These are phyloP conservation scores for Ctenopoma kingsleyae DNA, from an alignment of 2,797 vertebrate genomes.

Conservation along the genomic window DNA sequence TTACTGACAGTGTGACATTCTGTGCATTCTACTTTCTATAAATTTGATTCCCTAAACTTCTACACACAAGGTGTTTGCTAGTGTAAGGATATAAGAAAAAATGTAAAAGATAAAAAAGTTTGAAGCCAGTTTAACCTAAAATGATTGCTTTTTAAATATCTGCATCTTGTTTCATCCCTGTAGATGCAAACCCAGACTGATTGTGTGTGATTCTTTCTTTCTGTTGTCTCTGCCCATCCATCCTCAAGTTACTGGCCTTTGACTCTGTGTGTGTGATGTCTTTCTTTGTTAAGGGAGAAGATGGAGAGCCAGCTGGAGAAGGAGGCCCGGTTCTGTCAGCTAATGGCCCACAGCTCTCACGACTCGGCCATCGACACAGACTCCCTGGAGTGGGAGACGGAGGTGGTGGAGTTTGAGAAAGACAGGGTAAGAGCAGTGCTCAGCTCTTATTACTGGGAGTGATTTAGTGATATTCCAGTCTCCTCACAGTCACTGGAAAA, in stretches of 20 bases:
- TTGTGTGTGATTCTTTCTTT: slow-evolving; percentile 2
- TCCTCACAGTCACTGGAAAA: slow-evolving; percentile 18
- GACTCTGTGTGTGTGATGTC: slow-evolving; percentile 50
- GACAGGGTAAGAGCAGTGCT: slow-evolving; percentile 87
- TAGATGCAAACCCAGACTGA: neutral
- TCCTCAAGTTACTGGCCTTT: slow-evolving; percentile 51
- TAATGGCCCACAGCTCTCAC: slow-evolving; percentile 97
- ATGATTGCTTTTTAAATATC: neutral
- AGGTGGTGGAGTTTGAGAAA: slow-evolving; percentile 98
- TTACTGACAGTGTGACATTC: slow-evolving; percentile 67
- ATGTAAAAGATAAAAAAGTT: neutral
- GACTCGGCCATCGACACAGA: slow-evolving; percentile 98
- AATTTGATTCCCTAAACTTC: slow-evolving; percentile 22
- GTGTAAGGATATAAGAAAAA: neutral
- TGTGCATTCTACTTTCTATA: slow-evolving; percentile 57
- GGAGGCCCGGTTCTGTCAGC: slow-evolving; percentile 94
- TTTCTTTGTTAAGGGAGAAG: slow-evolving; percentile 88
- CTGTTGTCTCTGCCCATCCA: slow-evolving; percentile 21
- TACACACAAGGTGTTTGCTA: slow-evolving; percentile 9
- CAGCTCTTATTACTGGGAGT: slow-evolving; percentile 34
- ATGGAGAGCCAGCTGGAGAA: slow-evolving; percentile 96
- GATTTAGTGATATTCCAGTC: slow-evolving; percentile 29
- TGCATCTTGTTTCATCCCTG: neutral
- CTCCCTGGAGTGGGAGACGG: slow-evolving; percentile 98
- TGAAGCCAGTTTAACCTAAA: neutral